Conservation (phyloP, 2,797 vertebrate genomes). For the Pachyuromys duprasi region DNA sequence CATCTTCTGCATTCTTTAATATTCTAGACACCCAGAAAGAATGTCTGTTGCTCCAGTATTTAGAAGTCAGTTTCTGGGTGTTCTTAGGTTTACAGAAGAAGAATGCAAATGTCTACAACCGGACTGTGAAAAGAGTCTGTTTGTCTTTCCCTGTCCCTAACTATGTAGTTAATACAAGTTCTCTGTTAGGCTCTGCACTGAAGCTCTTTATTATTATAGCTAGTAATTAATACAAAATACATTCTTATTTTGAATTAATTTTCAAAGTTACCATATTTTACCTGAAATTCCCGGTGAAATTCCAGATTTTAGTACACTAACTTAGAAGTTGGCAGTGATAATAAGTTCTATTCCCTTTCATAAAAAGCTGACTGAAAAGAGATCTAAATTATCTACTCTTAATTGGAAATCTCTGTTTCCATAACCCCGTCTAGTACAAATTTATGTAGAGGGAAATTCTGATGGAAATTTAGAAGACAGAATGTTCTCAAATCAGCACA, state of each 20-base stretch:
- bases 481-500: neutral
- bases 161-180: neutral
- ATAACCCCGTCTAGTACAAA: neutral
- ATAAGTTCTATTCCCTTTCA: slow-evolving; percentile 43
- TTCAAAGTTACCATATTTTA: neutral
- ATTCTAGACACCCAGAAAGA: slow-evolving; percentile 53
- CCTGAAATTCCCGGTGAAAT: slow-evolving; percentile 42
- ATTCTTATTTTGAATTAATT: neutral
- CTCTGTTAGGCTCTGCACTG: neutral
- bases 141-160: neutral
- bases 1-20: slow-evolving; percentile 33
- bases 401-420: slow-evolving; percentile 4
- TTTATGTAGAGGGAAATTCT: neutral
- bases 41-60: neutral
- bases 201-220: neutral
- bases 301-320: neutral
- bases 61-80: neutral
- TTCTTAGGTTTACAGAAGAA: neutral
- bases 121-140: slow-evolving; percentile 24
- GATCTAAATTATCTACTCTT: slow-evolving; percentile 2
- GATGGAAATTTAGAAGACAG: neutral
- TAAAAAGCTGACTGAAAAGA: neutral
- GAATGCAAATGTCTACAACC: slow-evolving; percentile 19
- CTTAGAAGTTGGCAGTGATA: slow-evolving; percentile 11
- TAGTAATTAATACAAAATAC: neutral